phyloP scores from a whole-genome alignment of 2,888 invertebrate genomes.

The Stramonita haemastoma region DNA sequence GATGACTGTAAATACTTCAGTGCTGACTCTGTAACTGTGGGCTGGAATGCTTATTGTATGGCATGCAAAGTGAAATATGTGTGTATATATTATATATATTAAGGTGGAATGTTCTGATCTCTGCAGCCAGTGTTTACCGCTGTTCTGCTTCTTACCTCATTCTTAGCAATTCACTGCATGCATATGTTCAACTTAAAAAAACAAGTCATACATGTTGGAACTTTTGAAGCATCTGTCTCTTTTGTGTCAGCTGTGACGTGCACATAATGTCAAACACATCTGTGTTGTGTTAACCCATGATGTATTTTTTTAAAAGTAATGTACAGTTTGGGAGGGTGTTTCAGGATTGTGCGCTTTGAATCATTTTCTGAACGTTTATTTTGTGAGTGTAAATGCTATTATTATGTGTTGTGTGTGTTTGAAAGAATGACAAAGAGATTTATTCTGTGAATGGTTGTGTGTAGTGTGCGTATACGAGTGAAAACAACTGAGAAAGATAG shows the following conservation, averaged over 20 bases:
- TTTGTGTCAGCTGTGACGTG: neutral
- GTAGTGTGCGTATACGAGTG: neutral
- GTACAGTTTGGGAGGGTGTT: neutral
- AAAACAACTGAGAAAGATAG: no score
- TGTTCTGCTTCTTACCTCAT: slow-evolving; percentile 33
- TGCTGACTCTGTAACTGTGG: neutral
- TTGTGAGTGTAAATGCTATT: neutral
- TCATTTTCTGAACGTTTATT: neutral
- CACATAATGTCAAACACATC: neutral
- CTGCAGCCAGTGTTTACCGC: slow-evolving; percentile 20
- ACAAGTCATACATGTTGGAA: neutral
- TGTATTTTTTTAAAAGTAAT: neutral
- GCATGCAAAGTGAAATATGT: slow-evolving; percentile 3
- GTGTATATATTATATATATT: neutral
- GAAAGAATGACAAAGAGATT: neutral
- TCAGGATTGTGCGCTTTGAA: no score
- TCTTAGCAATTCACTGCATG: neutral
- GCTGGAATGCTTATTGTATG: neutral
- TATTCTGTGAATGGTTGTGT: no score
- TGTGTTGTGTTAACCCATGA: neutral
- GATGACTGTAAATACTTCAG: neutral
- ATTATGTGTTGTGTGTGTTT: neutral
- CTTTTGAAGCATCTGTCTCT: neutral
- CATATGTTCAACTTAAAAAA: neutral
- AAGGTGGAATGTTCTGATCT: slow-evolving; percentile 15